phyloP scores from a whole-genome alignment of 2,888 invertebrate genomes.

The Eurytoma californica region DNA sequence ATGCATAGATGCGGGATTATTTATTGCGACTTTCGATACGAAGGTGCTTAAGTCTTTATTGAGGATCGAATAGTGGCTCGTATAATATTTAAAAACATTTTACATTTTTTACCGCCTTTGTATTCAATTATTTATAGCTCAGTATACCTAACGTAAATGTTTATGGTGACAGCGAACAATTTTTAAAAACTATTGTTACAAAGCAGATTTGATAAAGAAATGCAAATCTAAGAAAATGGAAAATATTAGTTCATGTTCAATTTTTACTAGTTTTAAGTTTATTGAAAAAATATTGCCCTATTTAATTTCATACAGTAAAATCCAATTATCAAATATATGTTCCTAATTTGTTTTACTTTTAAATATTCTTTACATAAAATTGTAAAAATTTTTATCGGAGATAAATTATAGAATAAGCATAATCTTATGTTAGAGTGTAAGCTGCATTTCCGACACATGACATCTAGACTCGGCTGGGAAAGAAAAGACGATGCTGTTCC shows the following conservation, averaged over 20 bases:
- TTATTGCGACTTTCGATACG: conserved; percentile 24
- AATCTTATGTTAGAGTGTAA: conserved; percentile 7
- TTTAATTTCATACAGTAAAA: too few relatives aligned
- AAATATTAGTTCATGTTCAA: too few relatives aligned
- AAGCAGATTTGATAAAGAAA: too few relatives aligned
- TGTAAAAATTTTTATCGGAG: neutral
- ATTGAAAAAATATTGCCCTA: too few relatives aligned
- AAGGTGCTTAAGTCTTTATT: conserved; percentile 40
- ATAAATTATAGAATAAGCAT: conserved; percentile 10
- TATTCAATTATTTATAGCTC: conserved; percentile 30
- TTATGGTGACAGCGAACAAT: neutral
- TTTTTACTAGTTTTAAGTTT: too few relatives aligned
- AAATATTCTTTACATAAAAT: too few relatives aligned
- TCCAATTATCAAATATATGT: too few relatives aligned
- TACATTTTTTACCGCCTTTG: conserved; percentile 22
- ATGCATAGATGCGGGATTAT: conserved; percentile 1
- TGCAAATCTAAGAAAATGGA: too few relatives aligned
- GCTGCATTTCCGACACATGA: neutral
- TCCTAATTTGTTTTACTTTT: too few relatives aligned
- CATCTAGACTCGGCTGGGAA: conserved; percentile 8
- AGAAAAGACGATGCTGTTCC: neutral
- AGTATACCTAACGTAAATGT: conserved; percentile 10
- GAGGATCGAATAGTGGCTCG: conserved; percentile 28
- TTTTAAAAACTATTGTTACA: too few relatives aligned
- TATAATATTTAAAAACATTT: conserved; percentile 45